Conservation (phyloP, 2,113 vertebrate genomes). For the Larimichthys crocea region DNA sequence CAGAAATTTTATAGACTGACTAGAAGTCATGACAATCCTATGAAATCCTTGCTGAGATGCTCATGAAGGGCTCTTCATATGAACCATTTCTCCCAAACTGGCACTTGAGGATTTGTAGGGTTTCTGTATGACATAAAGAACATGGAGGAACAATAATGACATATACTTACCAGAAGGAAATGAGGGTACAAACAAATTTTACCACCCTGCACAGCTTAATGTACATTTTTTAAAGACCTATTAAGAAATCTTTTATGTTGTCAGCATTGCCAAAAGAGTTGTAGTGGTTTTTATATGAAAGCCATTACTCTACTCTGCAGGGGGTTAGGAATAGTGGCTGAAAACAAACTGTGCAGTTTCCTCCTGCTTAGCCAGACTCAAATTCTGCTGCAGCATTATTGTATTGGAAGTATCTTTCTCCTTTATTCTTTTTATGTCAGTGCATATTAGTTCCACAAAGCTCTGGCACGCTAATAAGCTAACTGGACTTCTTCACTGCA, state of each 20-base stretch:
- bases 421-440: conserved; percentile 1
- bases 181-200: not conserved
- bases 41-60: not conserved
- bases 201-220: not conserved
- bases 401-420: not conserved
- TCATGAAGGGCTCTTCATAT: not conserved
- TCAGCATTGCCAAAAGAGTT: not conserved
- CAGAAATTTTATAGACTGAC: not conserved
- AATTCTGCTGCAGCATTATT: not conserved
- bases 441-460: conserved; percentile 8
- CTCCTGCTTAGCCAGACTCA: not conserved
- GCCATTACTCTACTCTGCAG: not conserved
- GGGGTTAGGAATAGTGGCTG: not conserved
- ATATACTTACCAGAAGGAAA: not conserved
- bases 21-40: not conserved
- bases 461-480: not conserved
- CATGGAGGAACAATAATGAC: not conserved
- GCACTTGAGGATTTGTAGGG: not conserved
- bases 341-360: not conserved
- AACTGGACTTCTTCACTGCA: not conserved
- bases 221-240: not conserved
- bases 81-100: not conserved
- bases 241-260: not conserved
- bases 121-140: not conserved
- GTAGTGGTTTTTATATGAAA: not conserved